Evolutionary conservation across 2,888 invertebrate species (phyloP).

Genomic region (Linnaemya vulpina): DNA sequence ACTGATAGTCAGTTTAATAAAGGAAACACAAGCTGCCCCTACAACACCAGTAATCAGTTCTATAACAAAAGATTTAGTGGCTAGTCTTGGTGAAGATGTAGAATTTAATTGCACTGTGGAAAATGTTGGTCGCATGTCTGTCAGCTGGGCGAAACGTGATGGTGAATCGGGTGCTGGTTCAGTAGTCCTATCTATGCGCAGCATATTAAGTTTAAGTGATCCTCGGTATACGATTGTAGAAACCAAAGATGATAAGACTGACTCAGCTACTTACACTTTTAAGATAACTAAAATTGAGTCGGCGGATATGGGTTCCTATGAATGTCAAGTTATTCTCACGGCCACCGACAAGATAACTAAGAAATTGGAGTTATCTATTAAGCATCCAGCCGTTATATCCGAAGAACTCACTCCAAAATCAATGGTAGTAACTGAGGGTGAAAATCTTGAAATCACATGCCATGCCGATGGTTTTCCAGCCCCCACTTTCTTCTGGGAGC

Average conservation of each 20-base stretch:
- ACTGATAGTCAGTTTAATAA: neutral
- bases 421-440: constrained; percentile 79
- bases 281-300: constrained; percentile 80
- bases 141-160: constrained; percentile 81
- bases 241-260: constrained; percentile 74
- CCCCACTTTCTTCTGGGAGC: constrained; percentile 88
- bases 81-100: constrained; percentile 80
- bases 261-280: constrained; percentile 79
- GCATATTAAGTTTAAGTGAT: constrained; percentile 79
- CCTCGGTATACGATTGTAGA: constrained; percentile 79
- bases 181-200: constrained; percentile 80
- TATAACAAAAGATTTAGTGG: constrained; percentile 79
- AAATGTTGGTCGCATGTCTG: constrained; percentile 79
- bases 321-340: constrained; percentile 82
- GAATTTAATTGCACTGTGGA: constrained; percentile 82
- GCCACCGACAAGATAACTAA: constrained; percentile 78
- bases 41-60: constrained; percentile 77
- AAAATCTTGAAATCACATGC: constrained; percentile 85
- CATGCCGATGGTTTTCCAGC: constrained; percentile 90
- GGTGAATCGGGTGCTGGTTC: constrained; percentile 77
- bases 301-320: constrained; percentile 81
- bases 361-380: constrained; percentile 79
- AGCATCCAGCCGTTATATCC: constrained; percentile 80
- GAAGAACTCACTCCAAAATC: constrained; percentile 78
- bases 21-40: constrained; percentile 53